phyloP scores from a whole-genome alignment of 2,888 invertebrate species.

The Pseudococcus viburni region DNA sequence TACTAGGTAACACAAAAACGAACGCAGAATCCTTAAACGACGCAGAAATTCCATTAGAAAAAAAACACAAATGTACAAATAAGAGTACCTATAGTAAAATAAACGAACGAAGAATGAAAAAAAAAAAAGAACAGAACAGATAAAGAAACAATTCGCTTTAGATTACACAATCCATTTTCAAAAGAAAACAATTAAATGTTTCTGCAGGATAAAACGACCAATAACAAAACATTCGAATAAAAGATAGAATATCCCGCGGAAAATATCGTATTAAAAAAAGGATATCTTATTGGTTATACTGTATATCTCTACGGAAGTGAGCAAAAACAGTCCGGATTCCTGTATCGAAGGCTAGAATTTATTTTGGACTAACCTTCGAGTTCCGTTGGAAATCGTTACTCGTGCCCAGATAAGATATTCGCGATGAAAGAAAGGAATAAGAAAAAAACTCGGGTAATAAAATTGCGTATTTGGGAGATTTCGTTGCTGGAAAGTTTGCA shows the following conservation, averaged over 20 bases:
- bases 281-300: constrained; percentile 50
- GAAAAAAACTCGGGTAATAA: neutral
- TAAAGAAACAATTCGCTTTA: constrained; percentile 50
- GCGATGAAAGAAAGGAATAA: neutral
- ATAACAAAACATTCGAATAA: constrained; percentile 50
- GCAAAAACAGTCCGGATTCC: constrained; percentile 21
- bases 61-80: constrained; percentile 51
- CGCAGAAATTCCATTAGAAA: constrained; percentile 50
- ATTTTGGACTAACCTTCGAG: constrained; percentile 52
- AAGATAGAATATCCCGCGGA: constrained; percentile 52
- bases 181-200: constrained; percentile 58
- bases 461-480: constrained; percentile 36
- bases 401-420: constrained; percentile 43
- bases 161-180: constrained; percentile 57
- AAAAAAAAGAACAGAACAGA: neutral
- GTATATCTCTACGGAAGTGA: neutral
- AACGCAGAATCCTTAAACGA: constrained; percentile 23
- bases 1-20: constrained; percentile 10
- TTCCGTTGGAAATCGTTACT: constrained; percentile 40
- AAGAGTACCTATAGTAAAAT: constrained; percentile 41
- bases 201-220: constrained; percentile 36
- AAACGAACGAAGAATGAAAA: neutral
- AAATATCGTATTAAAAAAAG: constrained; percentile 47
- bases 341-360: constrained; percentile 24
- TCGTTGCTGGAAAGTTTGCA: constrained; percentile 5